A percentile compares a stretch with the other conserved stretches of the same genome.
These are phyloP conservation scores for Tetropium fuscum DNA, from an alignment of 2,888 invertebrate genomes.

Conservation along the genomic window DNA sequence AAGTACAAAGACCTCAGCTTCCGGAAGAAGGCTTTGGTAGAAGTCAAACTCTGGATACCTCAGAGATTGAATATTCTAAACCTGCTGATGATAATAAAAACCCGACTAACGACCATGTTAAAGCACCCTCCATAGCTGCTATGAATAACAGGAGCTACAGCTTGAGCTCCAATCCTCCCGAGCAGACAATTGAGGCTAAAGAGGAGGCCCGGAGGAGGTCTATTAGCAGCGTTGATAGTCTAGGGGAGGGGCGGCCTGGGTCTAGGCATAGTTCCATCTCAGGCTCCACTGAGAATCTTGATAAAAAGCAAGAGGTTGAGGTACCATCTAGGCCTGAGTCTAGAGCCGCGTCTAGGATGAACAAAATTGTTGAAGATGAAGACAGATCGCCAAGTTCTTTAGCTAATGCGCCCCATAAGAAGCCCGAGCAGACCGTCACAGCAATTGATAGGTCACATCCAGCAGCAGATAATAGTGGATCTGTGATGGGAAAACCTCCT, in stretches of 20 bases:
- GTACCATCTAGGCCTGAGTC: conserved; percentile 56
- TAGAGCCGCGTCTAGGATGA: conserved; percentile 55
- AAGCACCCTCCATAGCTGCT: conserved; percentile 61
- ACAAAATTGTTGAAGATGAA: conserved; percentile 54
- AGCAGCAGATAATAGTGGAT: conserved; percentile 60
- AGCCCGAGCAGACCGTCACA: conserved; percentile 50
- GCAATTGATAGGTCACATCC: conserved; percentile 61
- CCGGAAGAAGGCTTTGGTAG: conserved; percentile 45
- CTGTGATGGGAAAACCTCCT: not conserved
- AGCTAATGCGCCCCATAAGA: conserved; percentile 51
- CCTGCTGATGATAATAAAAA: conserved; percentile 65
- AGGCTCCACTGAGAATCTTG: conserved; percentile 52
- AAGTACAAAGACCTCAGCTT: conserved; percentile 41
- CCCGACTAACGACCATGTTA: conserved; percentile 32
- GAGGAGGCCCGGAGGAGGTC: conserved; percentile 69
- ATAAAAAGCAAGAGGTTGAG: conserved; percentile 47
- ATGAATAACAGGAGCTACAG: conserved; percentile 70
- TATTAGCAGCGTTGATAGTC: conserved; percentile 67
- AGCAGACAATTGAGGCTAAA: conserved; percentile 64
- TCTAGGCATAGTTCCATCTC: conserved; percentile 44
- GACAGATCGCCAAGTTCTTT: conserved; percentile 43
- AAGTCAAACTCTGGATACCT: conserved; percentile 59
- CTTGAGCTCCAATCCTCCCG: conserved; percentile 68
- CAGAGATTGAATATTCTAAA: conserved; percentile 54
- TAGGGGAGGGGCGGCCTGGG: conserved; percentile 60